phyloP scores from a whole-genome alignment of 2,797 vertebrate genomes.

The Pseudopleuronectes americanus region DNA sequence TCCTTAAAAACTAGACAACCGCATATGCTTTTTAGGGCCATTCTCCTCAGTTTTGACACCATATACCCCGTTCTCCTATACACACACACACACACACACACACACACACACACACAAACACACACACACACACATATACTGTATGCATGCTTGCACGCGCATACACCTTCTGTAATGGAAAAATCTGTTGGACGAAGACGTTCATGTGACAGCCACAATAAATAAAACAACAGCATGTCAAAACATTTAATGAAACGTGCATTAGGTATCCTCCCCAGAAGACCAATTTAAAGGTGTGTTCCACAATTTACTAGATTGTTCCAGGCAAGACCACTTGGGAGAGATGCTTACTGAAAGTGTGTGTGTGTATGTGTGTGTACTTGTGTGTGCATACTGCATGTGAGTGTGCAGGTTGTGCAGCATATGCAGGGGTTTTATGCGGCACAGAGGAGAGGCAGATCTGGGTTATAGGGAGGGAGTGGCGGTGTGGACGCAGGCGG shows the following conservation, averaged over 20 bases:
- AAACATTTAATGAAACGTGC: constrained; percentile 66
- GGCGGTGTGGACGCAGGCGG: constrained; percentile 41
- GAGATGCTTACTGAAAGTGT: constrained; percentile 21
- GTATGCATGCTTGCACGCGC: background rate
- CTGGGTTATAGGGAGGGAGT: constrained; percentile 45
- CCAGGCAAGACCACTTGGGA: constrained; percentile 61
- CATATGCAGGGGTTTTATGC: constrained; percentile 55
- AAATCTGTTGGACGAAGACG: constrained; percentile 42
- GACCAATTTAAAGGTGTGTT: constrained; percentile 69
- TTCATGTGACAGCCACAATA: constrained; percentile 48
- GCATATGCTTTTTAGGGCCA: constrained; percentile 29
- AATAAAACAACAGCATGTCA: constrained; percentile 66
- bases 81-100: no score
- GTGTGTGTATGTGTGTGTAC: constrained; percentile 19
- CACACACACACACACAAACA: no score
- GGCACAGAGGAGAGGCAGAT: constrained; percentile 59
- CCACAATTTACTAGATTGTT: constrained; percentile 56
- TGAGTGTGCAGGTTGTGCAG: constrained; percentile 30
- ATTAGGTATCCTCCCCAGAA: constrained; percentile 61
- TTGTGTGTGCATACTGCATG: constrained; percentile 1
- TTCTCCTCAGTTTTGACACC: constrained; percentile 34
- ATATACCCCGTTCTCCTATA: background rate
- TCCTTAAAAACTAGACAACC: constrained; percentile 42
- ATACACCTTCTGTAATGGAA: constrained; percentile 32
- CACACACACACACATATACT: no score